A percentile compares a stretch with the other conserved stretches of the same genome.
Evolutionary conservation across 2,113 vertebrate species (phyloP).

Genomic region (Macquaria australasica): DNA sequence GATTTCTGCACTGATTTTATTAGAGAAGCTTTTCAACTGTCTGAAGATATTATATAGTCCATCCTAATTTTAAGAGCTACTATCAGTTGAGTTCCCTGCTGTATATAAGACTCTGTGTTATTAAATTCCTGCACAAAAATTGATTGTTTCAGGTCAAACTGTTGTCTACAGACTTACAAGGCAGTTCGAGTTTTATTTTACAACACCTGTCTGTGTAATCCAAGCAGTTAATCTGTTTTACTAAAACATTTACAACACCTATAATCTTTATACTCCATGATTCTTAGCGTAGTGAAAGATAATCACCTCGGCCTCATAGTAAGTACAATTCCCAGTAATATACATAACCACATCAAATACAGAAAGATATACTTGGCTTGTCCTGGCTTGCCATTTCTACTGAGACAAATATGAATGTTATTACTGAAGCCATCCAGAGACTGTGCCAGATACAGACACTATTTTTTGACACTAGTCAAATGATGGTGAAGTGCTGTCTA

Average conservation of each 20-base stretch:
- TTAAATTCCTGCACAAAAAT: slow-evolving; percentile 43
- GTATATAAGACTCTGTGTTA: slow-evolving; percentile 1
- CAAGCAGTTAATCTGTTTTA: slow-evolving; percentile 45
- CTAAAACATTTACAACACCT: slow-evolving; percentile 32
- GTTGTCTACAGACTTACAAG: slow-evolving; percentile 37
- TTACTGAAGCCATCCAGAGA: not conserved
- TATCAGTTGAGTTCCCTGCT: not conserved
- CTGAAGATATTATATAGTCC: not conserved
- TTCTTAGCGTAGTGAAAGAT: slow-evolving; percentile 26
- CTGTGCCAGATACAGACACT: slow-evolving; percentile 2
- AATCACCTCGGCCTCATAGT: slow-evolving; percentile 17
- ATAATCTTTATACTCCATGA: slow-evolving; percentile 19
- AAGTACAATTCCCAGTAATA: slow-evolving; percentile 3
- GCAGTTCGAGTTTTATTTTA: slow-evolving; percentile 57
- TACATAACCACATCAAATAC: slow-evolving; percentile 6
- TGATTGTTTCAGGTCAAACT: slow-evolving; percentile 26
- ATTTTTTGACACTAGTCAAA: slow-evolving; percentile 12
- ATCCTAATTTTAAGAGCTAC: slow-evolving; percentile 10
- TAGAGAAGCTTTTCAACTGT: not conserved
- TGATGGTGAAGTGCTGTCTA: not conserved
- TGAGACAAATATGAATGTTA: slow-evolving; percentile 27
- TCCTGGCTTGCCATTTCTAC: not conserved
- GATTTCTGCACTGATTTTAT: not conserved
- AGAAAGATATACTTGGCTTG: not conserved
- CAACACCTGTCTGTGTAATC: slow-evolving; percentile 34